These are phyloP conservation scores for Phoebastria nigripes DNA, from an alignment of 2,797 vertebrate species.

Conservation along the genomic window DNA sequence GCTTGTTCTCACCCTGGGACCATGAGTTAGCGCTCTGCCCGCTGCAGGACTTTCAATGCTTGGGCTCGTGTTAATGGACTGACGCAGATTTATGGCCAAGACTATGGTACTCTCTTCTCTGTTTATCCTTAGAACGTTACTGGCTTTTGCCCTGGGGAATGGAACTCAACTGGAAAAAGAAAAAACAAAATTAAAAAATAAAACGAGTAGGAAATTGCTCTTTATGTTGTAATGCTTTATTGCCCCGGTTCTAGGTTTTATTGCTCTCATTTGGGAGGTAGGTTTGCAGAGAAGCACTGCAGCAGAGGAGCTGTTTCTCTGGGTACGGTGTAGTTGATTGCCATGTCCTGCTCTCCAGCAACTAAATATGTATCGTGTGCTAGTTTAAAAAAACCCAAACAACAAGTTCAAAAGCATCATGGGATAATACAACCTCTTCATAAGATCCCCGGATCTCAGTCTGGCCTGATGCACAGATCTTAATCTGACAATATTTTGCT, in stretches of 20 bases:
- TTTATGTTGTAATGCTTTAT: neutral
- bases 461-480: neutral
- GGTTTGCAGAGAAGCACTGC: neutral
- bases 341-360: neutral
- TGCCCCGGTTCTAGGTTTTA: neutral
- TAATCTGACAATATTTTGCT: neutral
- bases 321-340: neutral
- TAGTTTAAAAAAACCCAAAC: neutral
- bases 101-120: neutral
- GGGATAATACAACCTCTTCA: neutral
- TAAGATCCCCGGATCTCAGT: neutral
- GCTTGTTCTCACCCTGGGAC: neutral
- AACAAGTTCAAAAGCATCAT: neutral
- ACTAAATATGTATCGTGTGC: neutral
- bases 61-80: neutral
- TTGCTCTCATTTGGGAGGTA: neutral
- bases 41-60: neutral
- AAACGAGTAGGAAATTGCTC: neutral
- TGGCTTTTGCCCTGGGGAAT: neutral
- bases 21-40: neutral
- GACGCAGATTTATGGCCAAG: slow-evolving; percentile 7
- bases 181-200: neutral
- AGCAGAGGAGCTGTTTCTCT: neutral
- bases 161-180: neutral
- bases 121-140: neutral